Base-by-base conservation (phyloP, 37 sponge, comb jelly and placozoan species). In the Chondrosia reniformis region DNA sequence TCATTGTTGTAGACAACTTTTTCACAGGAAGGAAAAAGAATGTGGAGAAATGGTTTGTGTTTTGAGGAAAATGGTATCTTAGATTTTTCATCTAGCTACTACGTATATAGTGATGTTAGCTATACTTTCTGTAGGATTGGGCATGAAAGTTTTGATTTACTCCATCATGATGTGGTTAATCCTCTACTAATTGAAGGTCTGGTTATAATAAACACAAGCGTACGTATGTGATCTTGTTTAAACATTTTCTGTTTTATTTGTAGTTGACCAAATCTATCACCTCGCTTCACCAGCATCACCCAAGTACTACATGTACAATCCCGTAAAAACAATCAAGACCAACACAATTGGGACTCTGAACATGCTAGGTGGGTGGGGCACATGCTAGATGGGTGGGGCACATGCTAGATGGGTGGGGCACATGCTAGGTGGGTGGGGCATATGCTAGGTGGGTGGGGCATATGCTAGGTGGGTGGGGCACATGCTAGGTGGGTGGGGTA, bases 241-340 rank as follows among this genome's bases (percentile, higher is more conserved):
- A 25, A 28, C n/a, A 28, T 62, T 22, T 64, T 32, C 33, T 2
- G 3, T 2, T 9, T 3, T 9, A n/a, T n/a, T n/a, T n/a, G n/a
- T n/a, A 93, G 95, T 96, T 32, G 97, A 96, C 62, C 84, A 94
- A 79, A 96, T 96, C 8, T 96, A 96, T 64, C 97, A 96, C 62
- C 63, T 96, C 41, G 97, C 97, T 5, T 96, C 93, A 4, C 97
- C 97, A 27, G 97, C 97, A 21, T 96, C 97, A 21, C 97, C 97
- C n/a, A 86, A 89, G 38, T 84, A 94, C 74, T 96, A 96, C 79
- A 90, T 96, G 95, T 94, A 91, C 78, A 93, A 96, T 55, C 94
- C 97, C 4, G 76, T 94, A 55, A 91, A 94, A 75, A 89, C 87
- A 44, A 82, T 92, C 41, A 88, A 92, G 77, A 88, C 89, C 39